phyloP scores from a whole-genome alignment of 2,888 invertebrate species.

The Cephus runcator region DNA sequence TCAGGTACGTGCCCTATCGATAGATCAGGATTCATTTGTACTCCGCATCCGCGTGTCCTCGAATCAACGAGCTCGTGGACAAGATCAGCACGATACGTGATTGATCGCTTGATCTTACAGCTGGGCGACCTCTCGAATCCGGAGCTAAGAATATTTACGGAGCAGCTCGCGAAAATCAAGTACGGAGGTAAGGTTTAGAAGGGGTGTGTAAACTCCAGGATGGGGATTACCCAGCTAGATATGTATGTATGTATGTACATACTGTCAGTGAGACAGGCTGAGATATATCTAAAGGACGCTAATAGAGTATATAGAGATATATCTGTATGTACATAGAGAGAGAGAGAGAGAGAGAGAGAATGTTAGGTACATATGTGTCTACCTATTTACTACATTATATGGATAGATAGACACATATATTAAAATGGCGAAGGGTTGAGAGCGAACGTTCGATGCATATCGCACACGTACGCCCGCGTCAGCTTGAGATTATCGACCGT shows the following conservation, averaged over 20 bases:
- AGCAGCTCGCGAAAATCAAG: slow-evolving; percentile 91
- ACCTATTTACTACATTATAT: not conserved
- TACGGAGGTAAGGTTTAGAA: slow-evolving; percentile 80
- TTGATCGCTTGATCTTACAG: slow-evolving; percentile 69
- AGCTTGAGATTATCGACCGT: slow-evolving; percentile 4
- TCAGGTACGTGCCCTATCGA: slow-evolving; percentile 75
- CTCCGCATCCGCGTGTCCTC: slow-evolving; percentile 8
- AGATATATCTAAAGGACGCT: too few species aligned
- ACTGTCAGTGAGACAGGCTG: too few species aligned
- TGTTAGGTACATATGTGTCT: not conserved
- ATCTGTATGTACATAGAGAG: not conserved
- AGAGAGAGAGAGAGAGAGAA: not conserved
- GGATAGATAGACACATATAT: not conserved
- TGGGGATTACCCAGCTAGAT: not conserved
- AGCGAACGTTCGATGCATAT: slow-evolving; percentile 11
- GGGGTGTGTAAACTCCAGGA: not conserved
- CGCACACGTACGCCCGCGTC: slow-evolving; percentile 21
- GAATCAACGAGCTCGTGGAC: not conserved
- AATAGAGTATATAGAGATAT: slow-evolving; percentile 16
- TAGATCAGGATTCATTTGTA: slow-evolving; percentile 1
- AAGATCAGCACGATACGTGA: not conserved
- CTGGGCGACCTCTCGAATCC: slow-evolving; percentile 92
- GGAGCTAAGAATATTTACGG: slow-evolving; percentile 89
- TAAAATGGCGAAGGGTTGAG: not conserved
- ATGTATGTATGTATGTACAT: not conserved